Evolutionary conservation across 2,888 invertebrate species (phyloP).

Genomic region (Gerris lacustris): DNA sequence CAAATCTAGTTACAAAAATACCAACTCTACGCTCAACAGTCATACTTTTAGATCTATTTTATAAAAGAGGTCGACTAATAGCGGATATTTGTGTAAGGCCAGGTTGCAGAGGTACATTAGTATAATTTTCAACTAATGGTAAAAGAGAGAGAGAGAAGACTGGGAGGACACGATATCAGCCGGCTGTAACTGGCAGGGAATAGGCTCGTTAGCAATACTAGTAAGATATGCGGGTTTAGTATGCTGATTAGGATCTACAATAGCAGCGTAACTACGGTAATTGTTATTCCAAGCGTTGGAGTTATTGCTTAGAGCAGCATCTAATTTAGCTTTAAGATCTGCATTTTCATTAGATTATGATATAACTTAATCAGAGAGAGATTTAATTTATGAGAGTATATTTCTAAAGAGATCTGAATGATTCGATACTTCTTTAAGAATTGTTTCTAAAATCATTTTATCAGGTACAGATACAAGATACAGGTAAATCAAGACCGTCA

Average conservation of each 20-base stretch:
- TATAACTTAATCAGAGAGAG: neutral
- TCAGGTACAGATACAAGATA: neutral
- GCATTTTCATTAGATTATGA: neutral
- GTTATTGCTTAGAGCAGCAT: neutral
- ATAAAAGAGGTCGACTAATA: neutral
- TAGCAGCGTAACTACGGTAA: neutral
- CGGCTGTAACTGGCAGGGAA: neutral
- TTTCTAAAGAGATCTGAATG: neutral
- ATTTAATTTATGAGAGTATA: neutral
- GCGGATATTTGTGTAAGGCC: neutral
- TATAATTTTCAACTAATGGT: neutral
- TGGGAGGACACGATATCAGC: neutral
- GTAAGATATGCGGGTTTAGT: neutral
- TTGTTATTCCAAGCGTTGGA: neutral
- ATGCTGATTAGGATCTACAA: neutral
- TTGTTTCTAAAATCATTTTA: neutral
- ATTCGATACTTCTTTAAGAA: neutral
- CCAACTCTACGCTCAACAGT: neutral
- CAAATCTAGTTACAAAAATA: neutral
- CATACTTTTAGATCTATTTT: neutral
- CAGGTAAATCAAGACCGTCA: neutral
- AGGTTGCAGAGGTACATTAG: neutral
- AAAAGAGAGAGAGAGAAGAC: neutral
- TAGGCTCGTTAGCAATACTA: neutral
- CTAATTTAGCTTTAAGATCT: neutral